Percentiles rank a stretch among this genome's conserved stretches.
Conservation (phyloP, 2,797 vertebrate species). For the Triplophysa yarkandensis region DNA sequence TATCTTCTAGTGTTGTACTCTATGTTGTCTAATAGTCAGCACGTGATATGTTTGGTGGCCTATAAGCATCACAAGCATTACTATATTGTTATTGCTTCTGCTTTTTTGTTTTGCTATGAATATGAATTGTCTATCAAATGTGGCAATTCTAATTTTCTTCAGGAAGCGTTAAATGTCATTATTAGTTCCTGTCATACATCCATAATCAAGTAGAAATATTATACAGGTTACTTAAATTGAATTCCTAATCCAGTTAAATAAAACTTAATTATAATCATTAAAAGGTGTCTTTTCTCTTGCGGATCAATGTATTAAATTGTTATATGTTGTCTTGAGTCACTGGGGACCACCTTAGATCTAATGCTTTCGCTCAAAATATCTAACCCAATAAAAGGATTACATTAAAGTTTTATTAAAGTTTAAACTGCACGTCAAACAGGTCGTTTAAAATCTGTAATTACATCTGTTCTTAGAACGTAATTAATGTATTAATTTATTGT, state of each 20-base stretch:
- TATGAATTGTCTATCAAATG: not conserved
- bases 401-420: constrained; percentile 25
- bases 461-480: constrained; percentile 23
- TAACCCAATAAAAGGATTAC: constrained; percentile 24
- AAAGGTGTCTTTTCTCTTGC: not conserved
- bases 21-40: too few species aligned
- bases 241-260: too few species aligned
- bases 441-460: constrained; percentile 52
- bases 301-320: not conserved
- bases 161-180: not conserved
- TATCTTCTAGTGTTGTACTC: too few species aligned
- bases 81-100: not conserved
- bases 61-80: not conserved
- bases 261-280: not conserved
- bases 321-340: not conserved
- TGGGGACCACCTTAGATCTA: not conserved
- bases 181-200: not conserved
- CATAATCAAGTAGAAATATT: not conserved
- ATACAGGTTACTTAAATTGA: not conserved
- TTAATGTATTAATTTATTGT: constrained; percentile 47
- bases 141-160: not conserved
- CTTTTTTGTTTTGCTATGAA: not conserved
- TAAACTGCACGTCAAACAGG: constrained; percentile 46
- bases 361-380: not conserved
- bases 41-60: not conserved